These are phyloP conservation scores for Idaea aversata DNA, from an alignment of 2,888 invertebrate genomes.

Conservation along the genomic window DNA sequence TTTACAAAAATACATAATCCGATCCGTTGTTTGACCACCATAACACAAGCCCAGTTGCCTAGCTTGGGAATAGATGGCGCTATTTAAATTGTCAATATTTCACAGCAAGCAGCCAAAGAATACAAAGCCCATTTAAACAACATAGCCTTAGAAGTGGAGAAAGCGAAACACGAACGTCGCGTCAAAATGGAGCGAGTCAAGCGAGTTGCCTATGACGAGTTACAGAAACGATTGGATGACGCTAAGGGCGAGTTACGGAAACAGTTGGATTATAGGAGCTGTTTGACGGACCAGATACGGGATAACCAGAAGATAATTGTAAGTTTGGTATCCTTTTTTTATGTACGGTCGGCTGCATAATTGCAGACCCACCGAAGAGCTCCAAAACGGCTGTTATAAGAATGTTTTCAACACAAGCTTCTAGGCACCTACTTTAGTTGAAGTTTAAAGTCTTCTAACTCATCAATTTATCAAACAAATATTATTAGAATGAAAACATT, in stretches of 20 bases:
- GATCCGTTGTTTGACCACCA: too few relatives aligned
- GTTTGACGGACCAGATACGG: conserved; percentile 51
- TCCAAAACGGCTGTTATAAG: too few relatives aligned
- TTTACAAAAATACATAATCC: not conserved
- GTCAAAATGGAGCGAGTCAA: conserved; percentile 57
- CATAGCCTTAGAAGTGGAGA: conserved; percentile 41
- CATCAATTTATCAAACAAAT: too few relatives aligned
- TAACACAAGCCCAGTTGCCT: too few relatives aligned
- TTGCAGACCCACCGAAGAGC: too few relatives aligned
- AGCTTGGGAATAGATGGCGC: too few relatives aligned
- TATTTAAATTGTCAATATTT: not conserved
- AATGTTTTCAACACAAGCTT: too few relatives aligned
- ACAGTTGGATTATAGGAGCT: conserved; percentile 61
- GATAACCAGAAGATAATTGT: conserved; percentile 60
- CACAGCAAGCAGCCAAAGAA: conserved; percentile 57
- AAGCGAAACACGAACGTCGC: conserved; percentile 42
- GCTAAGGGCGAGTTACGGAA: conserved; percentile 55
- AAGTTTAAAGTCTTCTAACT: too few relatives aligned
- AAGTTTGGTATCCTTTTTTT: too few relatives aligned
- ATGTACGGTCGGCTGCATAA: too few relatives aligned
- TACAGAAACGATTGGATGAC: conserved; percentile 46
- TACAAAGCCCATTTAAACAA: conserved; percentile 55
- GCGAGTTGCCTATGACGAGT: conserved; percentile 48
- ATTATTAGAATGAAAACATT: too few relatives aligned
- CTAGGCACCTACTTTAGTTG: too few relatives aligned